These are phyloP conservation scores for Catalaphyllia jardinei DNA, from an alignment of 64 coral and sea anemone species.

Conservation along the genomic window DNA sequence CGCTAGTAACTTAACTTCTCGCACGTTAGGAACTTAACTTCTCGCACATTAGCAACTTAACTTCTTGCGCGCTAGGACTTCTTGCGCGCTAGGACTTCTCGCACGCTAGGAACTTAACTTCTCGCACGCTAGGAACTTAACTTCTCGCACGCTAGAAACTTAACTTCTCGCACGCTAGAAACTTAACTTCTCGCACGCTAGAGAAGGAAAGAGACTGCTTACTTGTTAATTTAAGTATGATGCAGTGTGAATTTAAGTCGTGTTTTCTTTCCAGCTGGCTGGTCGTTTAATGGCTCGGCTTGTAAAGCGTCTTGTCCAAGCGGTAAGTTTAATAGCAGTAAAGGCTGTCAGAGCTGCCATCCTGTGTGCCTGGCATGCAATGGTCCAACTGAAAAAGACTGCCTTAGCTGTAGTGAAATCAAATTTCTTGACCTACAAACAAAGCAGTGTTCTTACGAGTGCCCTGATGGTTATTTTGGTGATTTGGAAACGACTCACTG, in stretches of 20 bases:
- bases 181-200: too few relatives aligned
- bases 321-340: constrained; percentile 32
- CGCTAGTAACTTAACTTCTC: too few relatives aligned
- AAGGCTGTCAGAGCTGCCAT: constrained; percentile 69
- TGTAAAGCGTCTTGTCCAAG: constrained; percentile 60
- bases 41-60: too few relatives aligned
- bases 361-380: constrained; percentile 68
- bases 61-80: too few relatives aligned
- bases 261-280: constrained; percentile 60
- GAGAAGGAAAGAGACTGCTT: too few relatives aligned
- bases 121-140: too few relatives aligned
- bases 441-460: constrained; percentile 77
- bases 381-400: constrained; percentile 71
- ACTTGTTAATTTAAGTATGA: too few relatives aligned
- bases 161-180: too few relatives aligned
- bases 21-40: too few relatives aligned
- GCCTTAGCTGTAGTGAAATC: constrained; percentile 82
- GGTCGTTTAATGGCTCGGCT: constrained; percentile 36
- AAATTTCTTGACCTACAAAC: constrained; percentile 72
- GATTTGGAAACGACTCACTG: constrained; percentile 68
- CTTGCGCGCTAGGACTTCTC: too few relatives aligned
- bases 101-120: too few relatives aligned
- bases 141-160: too few relatives aligned
- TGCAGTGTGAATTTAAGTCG: not conserved
- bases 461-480: constrained; percentile 71